A percentile compares a stretch with the other conserved stretches of the same genome.
Evolutionary conservation across 2,113 vertebrate genomes (phyloP).

Genomic region (Pontoporia blainvillei): DNA sequence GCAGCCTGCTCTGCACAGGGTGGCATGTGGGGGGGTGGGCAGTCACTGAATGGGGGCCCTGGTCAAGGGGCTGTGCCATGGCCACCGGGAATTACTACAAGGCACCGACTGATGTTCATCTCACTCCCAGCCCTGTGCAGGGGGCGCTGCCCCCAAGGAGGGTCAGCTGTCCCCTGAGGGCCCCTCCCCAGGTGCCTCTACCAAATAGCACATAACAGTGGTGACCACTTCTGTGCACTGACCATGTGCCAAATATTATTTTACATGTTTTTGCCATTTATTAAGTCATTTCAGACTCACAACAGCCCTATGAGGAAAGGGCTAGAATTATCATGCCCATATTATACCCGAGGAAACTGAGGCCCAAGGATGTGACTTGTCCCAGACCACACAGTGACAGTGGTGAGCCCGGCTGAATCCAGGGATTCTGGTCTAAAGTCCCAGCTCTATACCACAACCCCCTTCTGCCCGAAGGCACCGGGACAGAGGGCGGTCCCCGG

Average conservation of each 20-base stretch:
- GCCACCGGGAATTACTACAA: background rate
- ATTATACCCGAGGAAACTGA: background rate
- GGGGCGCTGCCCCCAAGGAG: background rate
- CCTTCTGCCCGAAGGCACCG: background rate
- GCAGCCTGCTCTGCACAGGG: background rate
- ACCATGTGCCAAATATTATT: fast-evolving
- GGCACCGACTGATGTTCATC: background rate
- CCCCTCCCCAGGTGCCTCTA: background rate
- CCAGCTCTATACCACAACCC: background rate
- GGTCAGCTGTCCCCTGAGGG: background rate
- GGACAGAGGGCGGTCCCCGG: background rate
- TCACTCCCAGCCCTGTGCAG: background rate
- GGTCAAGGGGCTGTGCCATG: fast-evolving
- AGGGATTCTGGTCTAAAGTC: background rate
- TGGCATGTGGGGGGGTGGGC: background rate
- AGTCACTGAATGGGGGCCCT: slow-evolving; percentile 21
- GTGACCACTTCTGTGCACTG: too few species aligned
- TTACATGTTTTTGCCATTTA: background rate
- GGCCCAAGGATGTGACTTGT: background rate
- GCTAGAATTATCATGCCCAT: fast-evolving
- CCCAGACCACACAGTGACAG: background rate
- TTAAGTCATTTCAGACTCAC: background rate
- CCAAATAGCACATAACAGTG: background rate
- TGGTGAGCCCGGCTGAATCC: background rate
- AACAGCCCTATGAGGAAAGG: background rate